A percentile compares a stretch with the other conserved stretches of the same genome.
Evolutionary conservation across 1,140 invertebrate species (phyloP).

Genomic region (Anoplophora glabripennis): DNA sequence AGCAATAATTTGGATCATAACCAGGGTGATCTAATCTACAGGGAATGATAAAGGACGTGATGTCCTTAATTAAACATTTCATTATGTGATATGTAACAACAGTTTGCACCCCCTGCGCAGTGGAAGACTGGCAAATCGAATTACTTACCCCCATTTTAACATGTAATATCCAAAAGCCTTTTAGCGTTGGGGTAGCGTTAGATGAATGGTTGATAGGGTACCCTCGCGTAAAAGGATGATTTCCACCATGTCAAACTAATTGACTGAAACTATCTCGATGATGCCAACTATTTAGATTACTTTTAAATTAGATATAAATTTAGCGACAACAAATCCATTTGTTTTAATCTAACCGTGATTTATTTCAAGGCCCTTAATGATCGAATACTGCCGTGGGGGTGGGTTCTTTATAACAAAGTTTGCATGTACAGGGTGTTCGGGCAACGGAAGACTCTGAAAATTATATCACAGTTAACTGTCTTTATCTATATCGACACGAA

Average conservation of each 20-base stretch:
- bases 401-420: too few species aligned
- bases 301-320: constrained; percentile 28
- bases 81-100: too few species aligned
- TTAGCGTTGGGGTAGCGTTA: constrained; percentile 44
- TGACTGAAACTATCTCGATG: constrained; percentile 35
- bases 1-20: too few species aligned
- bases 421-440: too few species aligned
- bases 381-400: too few species aligned
- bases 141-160: constrained; percentile 51
- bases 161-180: constrained; percentile 51
- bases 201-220: constrained; percentile 35
- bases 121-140: constrained; percentile 42
- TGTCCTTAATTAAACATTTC: too few species aligned
- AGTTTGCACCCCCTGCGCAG: too few species aligned
- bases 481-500: too few species aligned
- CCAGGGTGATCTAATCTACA: too few species aligned
- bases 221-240: constrained; percentile 28
- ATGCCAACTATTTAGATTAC: constrained; percentile 37
- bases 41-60: too few species aligned
- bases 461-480: too few species aligned
- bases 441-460: too few species aligned
- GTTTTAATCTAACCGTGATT: constrained; percentile 3
- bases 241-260: constrained; percentile 35
- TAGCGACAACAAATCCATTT: neutral
- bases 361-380: neutral